A percentile compares a stretch with the other conserved stretches of the same genome.
Conservation (phyloP, 2,113 vertebrate genomes). For the Aptenodytes forsteri region DNA sequence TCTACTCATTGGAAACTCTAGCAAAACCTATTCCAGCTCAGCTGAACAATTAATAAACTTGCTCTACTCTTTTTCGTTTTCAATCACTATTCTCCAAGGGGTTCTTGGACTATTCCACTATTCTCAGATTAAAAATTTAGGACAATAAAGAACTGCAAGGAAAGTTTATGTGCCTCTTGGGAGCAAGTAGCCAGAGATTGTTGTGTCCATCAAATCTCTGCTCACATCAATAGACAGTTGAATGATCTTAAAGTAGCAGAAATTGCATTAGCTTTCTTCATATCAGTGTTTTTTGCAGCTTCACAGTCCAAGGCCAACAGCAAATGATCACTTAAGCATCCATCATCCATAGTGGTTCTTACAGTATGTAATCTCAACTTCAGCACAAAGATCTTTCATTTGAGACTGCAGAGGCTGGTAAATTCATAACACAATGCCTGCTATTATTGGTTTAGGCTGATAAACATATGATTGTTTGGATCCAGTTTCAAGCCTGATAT, state of each 20-base stretch:
- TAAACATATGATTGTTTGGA: conserved; percentile 4
- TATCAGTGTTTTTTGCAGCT: conserved; percentile 59
- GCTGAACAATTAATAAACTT: conserved; percentile 44
- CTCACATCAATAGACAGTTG: conserved; percentile 42
- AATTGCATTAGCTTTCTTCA: conserved; percentile 43
- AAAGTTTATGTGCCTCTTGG: conserved; percentile 52
- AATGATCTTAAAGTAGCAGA: conserved; percentile 51
- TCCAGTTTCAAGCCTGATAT: background rate
- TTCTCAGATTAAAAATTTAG: conserved; percentile 62
- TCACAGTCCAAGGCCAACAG: conserved; percentile 35
- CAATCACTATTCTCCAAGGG: background rate
- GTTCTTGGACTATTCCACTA: background rate
- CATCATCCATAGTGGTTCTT: conserved; percentile 44
- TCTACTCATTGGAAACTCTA: conserved; percentile 14
- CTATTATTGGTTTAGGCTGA: background rate
- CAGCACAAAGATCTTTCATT: conserved; percentile 35
- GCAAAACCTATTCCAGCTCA: background rate
- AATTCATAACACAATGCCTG: background rate
- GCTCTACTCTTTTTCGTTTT: conserved; percentile 16
- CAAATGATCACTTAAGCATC: conserved; percentile 55
- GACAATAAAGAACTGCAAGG: conserved; percentile 62
- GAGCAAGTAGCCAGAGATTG: conserved; percentile 62
- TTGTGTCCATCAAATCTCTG: conserved; percentile 58
- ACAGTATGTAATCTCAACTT: conserved; percentile 36
- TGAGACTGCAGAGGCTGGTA: conserved; percentile 1